Base-by-base conservation (phyloP, 2,888 invertebrate species). In the Alviniconcha strummeri region DNA sequence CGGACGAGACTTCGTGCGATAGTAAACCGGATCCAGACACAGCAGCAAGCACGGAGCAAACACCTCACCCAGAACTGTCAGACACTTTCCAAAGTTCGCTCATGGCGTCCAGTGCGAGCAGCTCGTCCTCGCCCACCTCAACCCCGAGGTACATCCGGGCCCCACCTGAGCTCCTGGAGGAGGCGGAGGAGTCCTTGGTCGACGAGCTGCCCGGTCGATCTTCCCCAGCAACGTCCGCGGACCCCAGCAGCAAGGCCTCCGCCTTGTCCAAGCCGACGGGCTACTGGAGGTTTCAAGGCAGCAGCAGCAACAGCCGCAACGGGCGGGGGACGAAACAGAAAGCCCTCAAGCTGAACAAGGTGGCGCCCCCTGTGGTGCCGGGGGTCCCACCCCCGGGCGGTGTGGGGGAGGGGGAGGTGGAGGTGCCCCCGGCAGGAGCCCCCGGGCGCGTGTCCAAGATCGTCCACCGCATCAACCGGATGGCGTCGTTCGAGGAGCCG, bases 341-440 rank as follows among this genome's bases (percentile, higher is more conserved):
- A 60, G 9, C 60, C 9, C 2, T 4, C 60, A 60, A 60, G 60
- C 75, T 84, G 60, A 81, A 57, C 60, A 84, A 84, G 69, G 84
- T 84, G 60, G 67, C 77, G 52, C 84, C 84, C 17, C 84, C 84
- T 19, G 81, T 84, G 74, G 55, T 84, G 52, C 84, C 84, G 5
- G 57, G 55, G 19, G n/a, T 67, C 6, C 19, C 8, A 9, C 15
- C 69, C 52, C 55, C 17, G n/a, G 54, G 36, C 6, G 60, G 54
- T 11, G n/a, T n/a, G n/a, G n/a, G n/a, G n/a, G 84, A 85, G 54
- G 85, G 84, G 60, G 83, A 85, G 52, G 78, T 85, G 78, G 77
- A 67, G 19, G 56, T 77, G 6, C 82, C 82, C 56, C 77, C 82
- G 5, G 67, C 67, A 0, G 82, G 77, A 5, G 54, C 69, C 7